phyloP scores from a whole-genome alignment of 2,113 vertebrate species.

The Gadus macrocephalus region DNA sequence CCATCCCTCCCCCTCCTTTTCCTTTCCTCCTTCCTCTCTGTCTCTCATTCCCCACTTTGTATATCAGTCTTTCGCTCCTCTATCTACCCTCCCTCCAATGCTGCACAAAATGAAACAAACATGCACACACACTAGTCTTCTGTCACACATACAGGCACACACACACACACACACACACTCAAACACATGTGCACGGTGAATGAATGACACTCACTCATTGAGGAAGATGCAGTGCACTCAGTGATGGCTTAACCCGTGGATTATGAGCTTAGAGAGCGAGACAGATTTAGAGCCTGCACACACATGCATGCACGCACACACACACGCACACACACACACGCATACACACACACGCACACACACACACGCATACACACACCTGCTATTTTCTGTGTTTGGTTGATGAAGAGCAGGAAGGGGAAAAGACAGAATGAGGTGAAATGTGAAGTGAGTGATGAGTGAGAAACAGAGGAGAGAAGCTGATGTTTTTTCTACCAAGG shows the following conservation, averaged over 20 bases:
- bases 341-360: conserved; percentile 5
- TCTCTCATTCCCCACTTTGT: background rate
- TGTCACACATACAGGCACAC: background rate
- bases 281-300: conserved; percentile 38
- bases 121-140: background rate
- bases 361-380: background rate
- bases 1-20: background rate
- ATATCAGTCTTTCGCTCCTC: background rate
- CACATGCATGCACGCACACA: conserved; percentile 19
- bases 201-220: conserved; percentile 49
- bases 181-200: conserved; percentile 25
- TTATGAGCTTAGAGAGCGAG: conserved; percentile 56
- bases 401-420: background rate
- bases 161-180: conserved; percentile 9
- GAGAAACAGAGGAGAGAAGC: background rate
- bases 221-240: conserved; percentile 46
- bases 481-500: conserved; percentile 26
- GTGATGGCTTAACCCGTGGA: conserved; percentile 47
- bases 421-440: background rate
- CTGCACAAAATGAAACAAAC: background rate
- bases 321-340: background rate
- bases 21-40: background rate
- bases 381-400: conserved; percentile 1
- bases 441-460: background rate
- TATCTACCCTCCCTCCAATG: too few species aligned